A percentile compares a stretch with the other conserved stretches of the same genome.
Evolutionary conservation across 2,888 invertebrate species (phyloP).

Genomic region (Drosophila ezoana): DNA sequence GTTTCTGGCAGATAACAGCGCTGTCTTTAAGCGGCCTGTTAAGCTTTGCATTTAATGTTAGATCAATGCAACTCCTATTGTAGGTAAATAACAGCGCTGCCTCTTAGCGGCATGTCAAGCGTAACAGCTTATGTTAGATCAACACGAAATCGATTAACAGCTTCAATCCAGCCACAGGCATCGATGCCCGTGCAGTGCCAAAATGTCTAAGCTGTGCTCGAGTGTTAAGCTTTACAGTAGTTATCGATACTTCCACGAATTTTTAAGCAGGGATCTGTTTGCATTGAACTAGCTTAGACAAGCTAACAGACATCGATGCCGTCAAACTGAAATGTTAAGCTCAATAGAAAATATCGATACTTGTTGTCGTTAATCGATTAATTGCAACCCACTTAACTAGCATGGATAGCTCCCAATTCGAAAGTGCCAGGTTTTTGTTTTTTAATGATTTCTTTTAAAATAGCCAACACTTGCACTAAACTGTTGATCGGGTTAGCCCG

Average conservation of each 20-base stretch:
- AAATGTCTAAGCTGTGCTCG: no score
- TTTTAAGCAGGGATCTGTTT: not conserved
- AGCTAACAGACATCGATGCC: not conserved
- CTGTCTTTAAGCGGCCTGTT: not conserved
- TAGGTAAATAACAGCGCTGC: no score
- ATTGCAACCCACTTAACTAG: slow-evolving; percentile 6
- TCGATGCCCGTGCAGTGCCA: no score
- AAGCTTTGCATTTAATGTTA: not conserved
- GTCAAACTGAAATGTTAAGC: not conserved
- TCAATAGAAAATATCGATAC: slow-evolving; percentile 16
- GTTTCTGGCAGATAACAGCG: no score
- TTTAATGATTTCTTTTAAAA: not conserved
- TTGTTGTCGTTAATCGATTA: not conserved
- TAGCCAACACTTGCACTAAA: slow-evolving; percentile 40
- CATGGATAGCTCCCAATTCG: not conserved
- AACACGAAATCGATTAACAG: no score
- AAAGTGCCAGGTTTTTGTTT: not conserved
- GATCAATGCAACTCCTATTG: no score
- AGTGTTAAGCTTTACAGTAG: not conserved
- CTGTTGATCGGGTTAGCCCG: slow-evolving; percentile 84
- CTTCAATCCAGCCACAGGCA: no score
- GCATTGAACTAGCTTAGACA: no score
- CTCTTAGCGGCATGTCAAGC: not conserved
- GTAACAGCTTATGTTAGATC: not conserved
- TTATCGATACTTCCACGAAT: not conserved